Evolutionary conservation across 1,140 invertebrate species (phyloP).

Genomic region (Penaeus japonicus): DNA sequence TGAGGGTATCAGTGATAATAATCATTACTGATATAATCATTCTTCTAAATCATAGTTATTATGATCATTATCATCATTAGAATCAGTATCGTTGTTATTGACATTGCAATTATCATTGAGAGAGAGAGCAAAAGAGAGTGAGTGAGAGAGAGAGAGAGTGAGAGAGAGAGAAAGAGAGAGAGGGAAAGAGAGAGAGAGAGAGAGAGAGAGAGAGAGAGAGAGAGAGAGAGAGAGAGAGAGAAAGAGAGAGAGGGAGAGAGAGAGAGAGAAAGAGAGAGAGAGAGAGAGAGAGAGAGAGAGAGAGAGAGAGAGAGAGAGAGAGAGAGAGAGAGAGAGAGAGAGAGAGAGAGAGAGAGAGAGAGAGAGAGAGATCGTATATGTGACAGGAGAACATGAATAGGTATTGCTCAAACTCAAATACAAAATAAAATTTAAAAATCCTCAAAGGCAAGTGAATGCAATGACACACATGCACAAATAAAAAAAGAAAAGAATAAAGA

Average conservation of each 20-base stretch:
- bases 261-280: neutral
- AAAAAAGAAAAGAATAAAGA: too few species aligned
- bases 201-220: neutral
- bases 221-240: neutral
- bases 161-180: neutral
- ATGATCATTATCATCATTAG: too few species aligned
- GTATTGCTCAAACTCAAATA: too few species aligned
- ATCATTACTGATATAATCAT: too few species aligned
- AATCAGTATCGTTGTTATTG: too few species aligned
- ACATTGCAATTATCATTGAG: neutral
- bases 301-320: neutral
- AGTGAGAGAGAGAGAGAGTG: neutral
- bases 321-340: neutral
- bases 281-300: neutral
- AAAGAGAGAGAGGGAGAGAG: neutral
- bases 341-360: neutral
- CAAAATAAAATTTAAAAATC: too few species aligned
- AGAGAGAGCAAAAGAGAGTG: neutral
- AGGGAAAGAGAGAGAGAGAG: neutral
- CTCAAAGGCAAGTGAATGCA: too few species aligned
- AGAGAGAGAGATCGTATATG: constrained; percentile 1
- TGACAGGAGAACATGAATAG: too few species aligned
- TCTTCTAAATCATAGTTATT: too few species aligned
- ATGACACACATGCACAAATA: too few species aligned
- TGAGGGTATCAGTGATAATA: too few species aligned